phyloP scores from a whole-genome alignment of 2,797 vertebrate genomes.

The Sebastes kiyomatsui region DNA sequence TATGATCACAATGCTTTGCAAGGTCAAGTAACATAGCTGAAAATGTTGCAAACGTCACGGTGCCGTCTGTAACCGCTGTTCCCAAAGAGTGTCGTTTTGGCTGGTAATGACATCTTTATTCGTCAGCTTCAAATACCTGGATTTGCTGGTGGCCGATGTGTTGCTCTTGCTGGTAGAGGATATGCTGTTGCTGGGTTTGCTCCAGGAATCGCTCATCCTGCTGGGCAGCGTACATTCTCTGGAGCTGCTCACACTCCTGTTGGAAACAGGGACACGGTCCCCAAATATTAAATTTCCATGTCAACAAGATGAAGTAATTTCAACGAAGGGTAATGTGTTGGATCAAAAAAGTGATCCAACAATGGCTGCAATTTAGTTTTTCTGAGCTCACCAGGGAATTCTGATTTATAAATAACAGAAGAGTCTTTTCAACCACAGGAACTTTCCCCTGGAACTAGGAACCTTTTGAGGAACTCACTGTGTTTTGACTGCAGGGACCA shows the following conservation, averaged over 20 bases:
- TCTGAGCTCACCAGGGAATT: background rate
- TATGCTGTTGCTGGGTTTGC: conserved; percentile 97
- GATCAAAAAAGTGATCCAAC: background rate
- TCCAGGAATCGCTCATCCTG: conserved; percentile 93
- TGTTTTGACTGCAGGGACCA: too few species aligned
- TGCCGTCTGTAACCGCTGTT: too few species aligned
- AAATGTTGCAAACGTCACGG: background rate
- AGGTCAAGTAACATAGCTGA: background rate
- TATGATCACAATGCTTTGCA: background rate
- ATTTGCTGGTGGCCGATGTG: conserved; percentile 82
- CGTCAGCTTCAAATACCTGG: conserved; percentile 56
- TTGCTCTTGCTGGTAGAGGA: conserved; percentile 98
- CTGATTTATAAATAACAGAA: too few species aligned
- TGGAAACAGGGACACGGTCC: conserved; percentile 17
- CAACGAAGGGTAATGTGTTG: background rate
- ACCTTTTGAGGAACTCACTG: too few species aligned
- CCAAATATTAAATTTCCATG: background rate
- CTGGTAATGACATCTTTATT: background rate
- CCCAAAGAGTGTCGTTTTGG: background rate
- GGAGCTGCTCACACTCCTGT: conserved; percentile 97
- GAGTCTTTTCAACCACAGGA: too few species aligned
- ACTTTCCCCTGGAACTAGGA: too few species aligned
- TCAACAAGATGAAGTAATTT: background rate
- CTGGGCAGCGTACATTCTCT: conserved; percentile 94
- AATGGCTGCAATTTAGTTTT: background rate